phyloP scores from a whole-genome alignment of 2,888 invertebrate genomes.

The Drosophila dives region DNA sequence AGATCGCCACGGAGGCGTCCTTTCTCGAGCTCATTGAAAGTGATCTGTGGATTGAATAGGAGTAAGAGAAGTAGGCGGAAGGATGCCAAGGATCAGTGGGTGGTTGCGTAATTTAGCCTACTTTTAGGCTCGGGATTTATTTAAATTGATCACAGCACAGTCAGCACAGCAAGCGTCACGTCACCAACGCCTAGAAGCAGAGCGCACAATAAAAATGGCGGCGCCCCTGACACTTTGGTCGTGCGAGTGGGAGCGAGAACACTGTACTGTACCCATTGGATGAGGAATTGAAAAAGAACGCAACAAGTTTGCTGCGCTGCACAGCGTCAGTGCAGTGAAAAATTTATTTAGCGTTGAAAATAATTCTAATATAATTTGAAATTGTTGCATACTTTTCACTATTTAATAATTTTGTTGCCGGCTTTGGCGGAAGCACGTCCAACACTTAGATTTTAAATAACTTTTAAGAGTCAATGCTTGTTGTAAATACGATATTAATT shows the following conservation, averaged over 20 bases:
- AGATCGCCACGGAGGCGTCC: constrained; percentile 27
- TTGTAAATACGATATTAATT: constrained; percentile 16
- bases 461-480: neutral
- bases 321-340: constrained; percentile 43
- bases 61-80: neutral
- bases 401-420: constrained; percentile 59
- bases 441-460: constrained; percentile 1
- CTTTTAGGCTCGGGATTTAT: constrained; percentile 70
- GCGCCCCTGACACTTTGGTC: constrained; percentile 27
- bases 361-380: constrained; percentile 62
- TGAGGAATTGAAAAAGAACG: constrained; percentile 33
- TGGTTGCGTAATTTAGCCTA: constrained; percentile 51
- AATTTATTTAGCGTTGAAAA: constrained; percentile 69
- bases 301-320: constrained; percentile 57
- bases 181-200: constrained; percentile 80
- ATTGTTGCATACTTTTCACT: constrained; percentile 77
- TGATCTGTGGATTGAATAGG: neutral
- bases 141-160: constrained; percentile 51
- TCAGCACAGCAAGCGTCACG: constrained; percentile 56
- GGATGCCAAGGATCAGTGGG: constrained; percentile 55
- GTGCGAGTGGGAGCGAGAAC: constrained; percentile 56
- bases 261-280: constrained; percentile 36
- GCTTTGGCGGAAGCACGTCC: constrained; percentile 40
- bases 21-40: constrained; percentile 57
- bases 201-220: constrained; percentile 72